A percentile compares a stretch with the other conserved stretches of the same genome.
Evolutionary conservation across 2,113 vertebrate genomes (phyloP).

Genomic region (Lates calcarifer): DNA sequence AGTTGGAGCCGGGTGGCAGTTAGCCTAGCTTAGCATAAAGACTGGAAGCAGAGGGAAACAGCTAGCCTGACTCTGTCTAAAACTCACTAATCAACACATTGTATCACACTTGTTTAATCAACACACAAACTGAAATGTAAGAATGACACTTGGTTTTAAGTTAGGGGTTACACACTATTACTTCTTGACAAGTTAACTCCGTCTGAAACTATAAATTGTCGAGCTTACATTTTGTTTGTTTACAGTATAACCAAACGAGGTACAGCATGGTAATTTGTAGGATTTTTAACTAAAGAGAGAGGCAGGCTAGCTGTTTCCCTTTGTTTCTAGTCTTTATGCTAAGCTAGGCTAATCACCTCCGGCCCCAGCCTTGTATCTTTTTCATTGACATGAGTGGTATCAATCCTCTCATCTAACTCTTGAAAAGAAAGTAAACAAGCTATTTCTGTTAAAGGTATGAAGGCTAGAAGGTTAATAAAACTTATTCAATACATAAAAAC

Average conservation of each 20-base stretch:
- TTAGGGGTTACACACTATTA: not conserved
- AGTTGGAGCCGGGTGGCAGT: not conserved
- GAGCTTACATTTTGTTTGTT: not conserved
- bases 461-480: not conserved
- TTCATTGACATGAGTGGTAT: not conserved
- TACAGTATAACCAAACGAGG: not conserved
- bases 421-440: not conserved
- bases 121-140: not conserved
- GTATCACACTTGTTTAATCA: not conserved
- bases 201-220: not conserved
- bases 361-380: not conserved
- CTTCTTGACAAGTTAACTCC: not conserved
- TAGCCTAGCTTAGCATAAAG: conserved; percentile 28
- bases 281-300: not conserved
- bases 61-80: not conserved
- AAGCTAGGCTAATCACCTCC: not conserved
- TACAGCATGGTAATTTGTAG: not conserved
- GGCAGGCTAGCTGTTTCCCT: not conserved
- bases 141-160: not conserved
- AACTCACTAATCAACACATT: not conserved
- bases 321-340: not conserved
- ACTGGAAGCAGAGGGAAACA: not conserved
- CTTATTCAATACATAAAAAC: not conserved
- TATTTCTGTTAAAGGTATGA: not conserved
- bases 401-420: not conserved